These are phyloP conservation scores for Zosterops borbonicus DNA, from an alignment of 2,113 vertebrate species.

Conservation along the genomic window DNA sequence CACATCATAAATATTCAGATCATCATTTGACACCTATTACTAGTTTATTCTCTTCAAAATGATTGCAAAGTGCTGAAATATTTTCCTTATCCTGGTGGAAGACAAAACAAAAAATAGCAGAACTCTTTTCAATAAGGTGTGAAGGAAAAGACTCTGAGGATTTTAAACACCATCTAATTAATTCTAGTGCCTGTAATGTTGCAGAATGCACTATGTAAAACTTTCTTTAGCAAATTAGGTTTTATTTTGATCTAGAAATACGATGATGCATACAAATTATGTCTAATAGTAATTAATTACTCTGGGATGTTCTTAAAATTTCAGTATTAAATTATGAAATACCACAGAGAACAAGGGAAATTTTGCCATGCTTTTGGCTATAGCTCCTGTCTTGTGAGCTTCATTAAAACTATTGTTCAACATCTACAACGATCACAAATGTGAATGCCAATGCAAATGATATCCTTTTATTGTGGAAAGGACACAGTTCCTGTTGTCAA, in stretches of 20 bases:
- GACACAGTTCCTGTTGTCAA: neutral
- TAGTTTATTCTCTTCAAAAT: neutral
- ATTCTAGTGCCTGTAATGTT: slow-evolving; percentile 13
- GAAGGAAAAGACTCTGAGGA: slow-evolving; percentile 46
- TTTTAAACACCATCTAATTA: slow-evolving; percentile 52
- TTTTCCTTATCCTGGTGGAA: slow-evolving; percentile 4
- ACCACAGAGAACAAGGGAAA: neutral
- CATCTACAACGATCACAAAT: neutral
- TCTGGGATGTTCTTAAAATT: slow-evolving; percentile 20
- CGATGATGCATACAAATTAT: slow-evolving; percentile 45
- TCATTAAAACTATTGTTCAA: neutral
- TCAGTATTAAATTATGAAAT: neutral
- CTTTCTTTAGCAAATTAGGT: slow-evolving; percentile 49
- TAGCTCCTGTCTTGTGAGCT: neutral
- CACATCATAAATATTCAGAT: slow-evolving; percentile 35
- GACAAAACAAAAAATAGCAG: slow-evolving; percentile 6
- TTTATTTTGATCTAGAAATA: slow-evolving; percentile 56
- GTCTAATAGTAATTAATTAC: slow-evolving; percentile 41
- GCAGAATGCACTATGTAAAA: slow-evolving; percentile 2
- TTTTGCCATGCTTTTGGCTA: neutral
- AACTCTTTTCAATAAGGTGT: slow-evolving; percentile 1
- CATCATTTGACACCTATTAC: neutral
- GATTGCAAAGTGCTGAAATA: neutral
- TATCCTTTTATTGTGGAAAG: neutral
- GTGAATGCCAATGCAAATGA: neutral